phyloP scores from a whole-genome alignment of 2,113 vertebrate species.

The Thermophis baileyi region DNA sequence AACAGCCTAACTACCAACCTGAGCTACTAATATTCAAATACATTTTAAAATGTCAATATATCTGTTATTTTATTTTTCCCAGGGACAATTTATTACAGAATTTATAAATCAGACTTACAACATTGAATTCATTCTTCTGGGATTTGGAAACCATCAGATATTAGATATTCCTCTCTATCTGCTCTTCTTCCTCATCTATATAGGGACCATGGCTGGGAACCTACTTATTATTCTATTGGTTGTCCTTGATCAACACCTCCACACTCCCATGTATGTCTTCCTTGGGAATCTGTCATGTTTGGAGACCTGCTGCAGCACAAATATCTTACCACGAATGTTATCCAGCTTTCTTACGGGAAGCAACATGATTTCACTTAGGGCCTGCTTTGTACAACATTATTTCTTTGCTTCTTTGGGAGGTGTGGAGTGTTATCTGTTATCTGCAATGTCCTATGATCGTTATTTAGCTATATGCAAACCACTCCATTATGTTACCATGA shows the following conservation, averaged over 20 bases:
- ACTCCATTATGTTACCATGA: constrained; percentile 5
- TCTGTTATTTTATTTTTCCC: too few relatives aligned
- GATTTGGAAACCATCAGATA: not conserved
- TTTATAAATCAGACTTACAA: too few relatives aligned
- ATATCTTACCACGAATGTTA: not conserved
- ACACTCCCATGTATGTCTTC: constrained; percentile 57
- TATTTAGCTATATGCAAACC: constrained; percentile 48
- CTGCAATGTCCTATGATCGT: constrained; percentile 46
- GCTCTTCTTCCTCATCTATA: constrained; percentile 33
- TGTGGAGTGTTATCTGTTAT: constrained; percentile 49
- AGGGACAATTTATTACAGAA: too few relatives aligned
- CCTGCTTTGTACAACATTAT: not conserved
- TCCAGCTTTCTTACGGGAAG: not conserved
- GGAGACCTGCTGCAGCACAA: not conserved
- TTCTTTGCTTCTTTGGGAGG: constrained; percentile 6
- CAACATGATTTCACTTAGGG: not conserved
- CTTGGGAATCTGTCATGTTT: not conserved
- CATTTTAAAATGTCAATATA: too few relatives aligned
- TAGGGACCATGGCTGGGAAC: not conserved
- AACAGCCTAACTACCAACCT: too few relatives aligned
- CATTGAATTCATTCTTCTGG: not conserved
- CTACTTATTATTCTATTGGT: constrained; percentile 35
- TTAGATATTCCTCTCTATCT: constrained; percentile 40
- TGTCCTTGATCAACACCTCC: constrained; percentile 34
- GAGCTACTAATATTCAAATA: too few relatives aligned